These are phyloP conservation scores for Montipora foliosa DNA, from an alignment of 64 coral and sea anemone genomes.

Conservation along the genomic window DNA sequence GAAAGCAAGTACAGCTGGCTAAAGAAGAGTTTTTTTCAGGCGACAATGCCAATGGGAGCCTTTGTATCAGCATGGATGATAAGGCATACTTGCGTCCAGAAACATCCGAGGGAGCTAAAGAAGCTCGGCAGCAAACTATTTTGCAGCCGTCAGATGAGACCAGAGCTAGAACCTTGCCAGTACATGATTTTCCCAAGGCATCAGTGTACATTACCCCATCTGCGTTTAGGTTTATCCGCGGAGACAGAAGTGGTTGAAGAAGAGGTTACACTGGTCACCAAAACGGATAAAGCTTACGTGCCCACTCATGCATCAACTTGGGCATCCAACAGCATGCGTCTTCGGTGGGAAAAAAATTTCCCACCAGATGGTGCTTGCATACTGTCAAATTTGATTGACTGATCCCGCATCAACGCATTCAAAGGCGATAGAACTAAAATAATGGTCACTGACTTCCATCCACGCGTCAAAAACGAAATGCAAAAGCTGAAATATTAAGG, in stretches of 20 bases:
- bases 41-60: neutral
- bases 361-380: too few species aligned
- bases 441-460: too few species aligned
- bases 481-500: too few species aligned
- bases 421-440: too few species aligned
- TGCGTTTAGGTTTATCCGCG: constrained; percentile 62
- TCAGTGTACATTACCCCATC: constrained; percentile 74
- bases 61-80: constrained; percentile 54
- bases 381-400: too few species aligned
- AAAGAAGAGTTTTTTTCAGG: constrained; percentile 50
- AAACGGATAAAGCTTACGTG: constrained; percentile 66
- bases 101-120: constrained; percentile 67
- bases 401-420: too few species aligned
- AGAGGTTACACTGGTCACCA: constrained; percentile 46
- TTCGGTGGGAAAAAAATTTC: constrained; percentile 43
- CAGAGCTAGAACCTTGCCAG: constrained; percentile 56
- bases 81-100: constrained; percentile 66
- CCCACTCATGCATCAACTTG: constrained; percentile 70
- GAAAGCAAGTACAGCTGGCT: constrained; percentile 44
- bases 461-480: too few species aligned
- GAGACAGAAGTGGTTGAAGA: constrained; percentile 45
- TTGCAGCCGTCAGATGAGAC: constrained; percentile 73
- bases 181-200: constrained; percentile 56
- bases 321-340: constrained; percentile 57
- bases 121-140: constrained; percentile 46